phyloP scores from a whole-genome alignment of 2,797 vertebrate species.

The Myripristis jacobus region DNA sequence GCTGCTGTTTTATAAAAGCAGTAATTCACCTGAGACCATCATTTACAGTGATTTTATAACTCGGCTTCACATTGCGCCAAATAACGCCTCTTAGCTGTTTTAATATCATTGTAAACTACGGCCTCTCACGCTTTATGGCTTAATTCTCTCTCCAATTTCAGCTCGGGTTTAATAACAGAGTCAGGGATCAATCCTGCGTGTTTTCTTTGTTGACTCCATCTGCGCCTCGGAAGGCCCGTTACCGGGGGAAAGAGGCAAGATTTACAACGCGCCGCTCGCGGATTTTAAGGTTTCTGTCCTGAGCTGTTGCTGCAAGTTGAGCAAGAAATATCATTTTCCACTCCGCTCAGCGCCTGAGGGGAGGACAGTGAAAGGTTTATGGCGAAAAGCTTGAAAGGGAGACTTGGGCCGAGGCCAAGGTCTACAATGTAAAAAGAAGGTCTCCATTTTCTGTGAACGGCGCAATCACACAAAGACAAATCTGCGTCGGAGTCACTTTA shows the following conservation, averaged over 20 bases:
- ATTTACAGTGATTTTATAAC: too few relatives aligned
- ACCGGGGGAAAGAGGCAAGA: neutral
- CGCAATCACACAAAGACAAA: constrained; percentile 38
- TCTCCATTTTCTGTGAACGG: constrained; percentile 35
- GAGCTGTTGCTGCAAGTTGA: constrained; percentile 10
- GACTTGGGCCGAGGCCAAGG: constrained; percentile 24
- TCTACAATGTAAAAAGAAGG: constrained; percentile 50
- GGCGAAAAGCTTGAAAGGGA: constrained; percentile 30
- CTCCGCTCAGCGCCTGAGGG: constrained; percentile 1
- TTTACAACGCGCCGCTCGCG: constrained; percentile 16
- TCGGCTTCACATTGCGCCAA: neutral
- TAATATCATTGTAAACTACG: neutral
- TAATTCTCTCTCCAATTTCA: constrained; percentile 1
- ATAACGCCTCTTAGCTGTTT: constrained; percentile 6
- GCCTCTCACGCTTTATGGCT: neutral
- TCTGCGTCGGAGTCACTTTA: neutral
- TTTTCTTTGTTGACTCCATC: constrained; percentile 2
- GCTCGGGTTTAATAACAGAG: constrained; percentile 6
- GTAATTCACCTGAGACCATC: too few relatives aligned
- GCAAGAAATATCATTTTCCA: constrained; percentile 2
- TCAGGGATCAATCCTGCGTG: constrained; percentile 1
- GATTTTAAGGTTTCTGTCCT: constrained; percentile 14
- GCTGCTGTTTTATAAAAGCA: too few relatives aligned
- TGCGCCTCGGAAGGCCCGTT: constrained; percentile 6
- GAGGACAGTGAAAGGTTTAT: constrained; percentile 45